Evolutionary conservation across 2,113 vertebrate genomes (phyloP).

Genomic region (Corythoichthys intestinalis): DNA sequence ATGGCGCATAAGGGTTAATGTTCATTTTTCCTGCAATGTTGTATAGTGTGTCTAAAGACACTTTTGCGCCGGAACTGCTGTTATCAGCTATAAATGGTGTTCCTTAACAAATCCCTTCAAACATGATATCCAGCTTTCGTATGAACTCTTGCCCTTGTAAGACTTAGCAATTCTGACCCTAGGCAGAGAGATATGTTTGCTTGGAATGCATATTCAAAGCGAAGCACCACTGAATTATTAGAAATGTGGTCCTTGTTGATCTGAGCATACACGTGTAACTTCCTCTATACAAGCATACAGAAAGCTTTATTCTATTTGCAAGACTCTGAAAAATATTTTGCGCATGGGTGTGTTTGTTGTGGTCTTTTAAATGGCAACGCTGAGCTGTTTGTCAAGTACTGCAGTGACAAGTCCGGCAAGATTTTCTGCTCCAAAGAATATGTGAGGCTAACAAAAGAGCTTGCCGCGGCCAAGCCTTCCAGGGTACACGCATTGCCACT

Average conservation of each 20-base stretch:
- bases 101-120: constrained; percentile 5
- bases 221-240: background rate
- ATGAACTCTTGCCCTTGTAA: constrained; percentile 14
- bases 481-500: constrained; percentile 12
- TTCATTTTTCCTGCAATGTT: background rate
- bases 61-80: no score
- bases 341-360: constrained; percentile 4
- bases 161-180: constrained; percentile 4
- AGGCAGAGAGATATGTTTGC: background rate
- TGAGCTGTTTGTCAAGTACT: constrained; percentile 27
- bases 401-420: constrained; percentile 36
- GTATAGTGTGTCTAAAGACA: background rate
- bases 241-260: background rate
- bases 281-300: background rate
- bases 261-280: background rate
- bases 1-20: no score
- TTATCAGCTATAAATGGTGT: background rate
- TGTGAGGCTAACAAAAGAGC: constrained; percentile 40
- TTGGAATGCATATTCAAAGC: background rate
- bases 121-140: background rate
- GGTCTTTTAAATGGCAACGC: constrained; percentile 13
- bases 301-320: background rate
- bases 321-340: background rate
- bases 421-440: constrained; percentile 62
- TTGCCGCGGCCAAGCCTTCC: constrained; percentile 34